phyloP scores from a whole-genome alignment of 2,797 vertebrate genomes.

The Neosilurus mollespiculum region DNA sequence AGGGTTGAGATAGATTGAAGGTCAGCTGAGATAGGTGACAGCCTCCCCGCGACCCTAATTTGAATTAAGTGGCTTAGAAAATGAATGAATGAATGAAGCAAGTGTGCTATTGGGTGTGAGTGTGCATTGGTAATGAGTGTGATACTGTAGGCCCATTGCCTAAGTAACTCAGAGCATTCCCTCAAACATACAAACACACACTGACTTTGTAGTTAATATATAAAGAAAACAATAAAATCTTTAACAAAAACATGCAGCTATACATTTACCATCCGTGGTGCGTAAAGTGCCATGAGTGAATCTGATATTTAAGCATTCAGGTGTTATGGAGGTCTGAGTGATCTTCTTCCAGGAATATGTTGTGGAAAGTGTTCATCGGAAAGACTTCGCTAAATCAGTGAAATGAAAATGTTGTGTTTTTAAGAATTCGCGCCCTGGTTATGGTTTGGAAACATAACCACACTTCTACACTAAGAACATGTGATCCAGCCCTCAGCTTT shows the following conservation, averaged over 20 bases:
- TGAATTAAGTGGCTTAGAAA: too few relatives aligned
- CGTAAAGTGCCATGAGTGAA: background rate
- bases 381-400: conserved; percentile 20
- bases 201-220: background rate
- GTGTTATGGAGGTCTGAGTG: conserved; percentile 54
- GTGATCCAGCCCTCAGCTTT: conserved; percentile 33
- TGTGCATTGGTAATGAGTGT: background rate
- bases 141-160: background rate
- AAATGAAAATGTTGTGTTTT: conserved; percentile 32
- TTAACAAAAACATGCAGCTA: background rate
- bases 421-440: conserved; percentile 7
- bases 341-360: conserved; percentile 18
- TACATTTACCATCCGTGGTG: background rate
- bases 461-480: conserved; percentile 24
- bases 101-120: too few relatives aligned
- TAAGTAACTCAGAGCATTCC: background rate
- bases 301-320: conserved; percentile 50
- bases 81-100: too few relatives aligned
- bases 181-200: background rate
- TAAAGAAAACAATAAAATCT: background rate
- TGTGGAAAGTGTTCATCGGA: conserved; percentile 17
- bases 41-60: too few relatives aligned
- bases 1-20: too few relatives aligned
- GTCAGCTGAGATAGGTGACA: too few relatives aligned
- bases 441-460: conserved; percentile 20